Evolutionary conservation across 2,888 invertebrate species (phyloP), one percentile per base, ranked within the genome.

Genomic region (Pantelozetes paolii): DNA sequence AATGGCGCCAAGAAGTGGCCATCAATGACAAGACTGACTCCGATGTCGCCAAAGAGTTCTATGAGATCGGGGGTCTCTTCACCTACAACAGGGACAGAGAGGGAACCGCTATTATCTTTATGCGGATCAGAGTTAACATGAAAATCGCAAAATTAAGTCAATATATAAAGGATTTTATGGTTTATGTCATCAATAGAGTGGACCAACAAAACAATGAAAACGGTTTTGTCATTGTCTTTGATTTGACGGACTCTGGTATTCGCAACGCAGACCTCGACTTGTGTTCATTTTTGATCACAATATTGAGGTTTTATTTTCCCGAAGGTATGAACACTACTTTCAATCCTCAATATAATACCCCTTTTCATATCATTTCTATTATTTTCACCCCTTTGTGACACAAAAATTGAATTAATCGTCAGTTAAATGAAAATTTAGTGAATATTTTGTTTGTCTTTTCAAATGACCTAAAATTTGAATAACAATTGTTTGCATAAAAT

Each of bases 41-140:
- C 3, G 72, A 72, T 72, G 20, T 59, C 11, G 59, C 72, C 20
- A 42, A 54, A 57, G 72, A 72, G 32, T 57, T 72, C 20, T 59
- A 54, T 26, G 42, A 72, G 23, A 13, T 30, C 40, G 72, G 72
- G 18, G 54, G 57, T 15, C 23, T 72, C n/a, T 72, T 72, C n/a
- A 26, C 42, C 18, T 59, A 30, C 59, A 59, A 54, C n/a, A 18
- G 28, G 30, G 72, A 72, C 32, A 54, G 57, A n/a, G 32, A 57
- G 6, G 59, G 72, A 3, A 72, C 36, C 5, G 15, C 15, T n/a
- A 30, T 59, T 11, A 42, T 72, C 18, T 36, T 20, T 1, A 54
- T 72, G 57, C 9, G 72, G 5, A 59, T 59, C 32, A 72, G n/a
- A 72, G 59, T 54, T 1, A 42, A 72, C 18, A 20, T 42, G 18